These are phyloP conservation scores for Drosophila azteca DNA, from an alignment of 1,140 invertebrate genomes.

Conservation along the genomic window DNA sequence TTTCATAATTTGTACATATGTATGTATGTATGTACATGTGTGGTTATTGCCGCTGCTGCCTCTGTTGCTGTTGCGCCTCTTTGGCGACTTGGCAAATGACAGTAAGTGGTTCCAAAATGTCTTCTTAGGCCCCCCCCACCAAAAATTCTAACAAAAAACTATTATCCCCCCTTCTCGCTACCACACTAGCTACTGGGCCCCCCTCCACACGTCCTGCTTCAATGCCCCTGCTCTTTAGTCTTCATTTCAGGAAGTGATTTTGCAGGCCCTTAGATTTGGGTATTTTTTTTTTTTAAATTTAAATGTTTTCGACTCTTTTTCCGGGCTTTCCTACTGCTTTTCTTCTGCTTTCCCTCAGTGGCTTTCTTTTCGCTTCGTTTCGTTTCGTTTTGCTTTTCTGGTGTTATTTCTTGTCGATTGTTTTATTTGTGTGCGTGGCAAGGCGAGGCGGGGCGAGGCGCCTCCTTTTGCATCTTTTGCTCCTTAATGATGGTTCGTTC, in stretches of 20 bases:
- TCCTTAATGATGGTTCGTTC: conserved; percentile 38
- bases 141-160: conserved; percentile 47
- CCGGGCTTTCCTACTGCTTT: not conserved
- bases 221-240: conserved; percentile 1
- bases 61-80: conserved; percentile 22
- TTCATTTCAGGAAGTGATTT: conserved; percentile 44
- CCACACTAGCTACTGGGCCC: not conserved
- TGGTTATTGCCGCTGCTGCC: conserved; percentile 16
- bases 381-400: not conserved
- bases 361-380: not conserved
- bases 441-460: too few species aligned
- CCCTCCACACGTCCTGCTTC: not conserved
- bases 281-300: too few species aligned
- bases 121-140: conserved; percentile 23
- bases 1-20: too few species aligned
- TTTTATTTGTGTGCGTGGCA: conserved; percentile 51
- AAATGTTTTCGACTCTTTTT: too few species aligned
- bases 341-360: not conserved
- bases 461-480: conserved; percentile 23
- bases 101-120: conserved; percentile 53
- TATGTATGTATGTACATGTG: too few species aligned
- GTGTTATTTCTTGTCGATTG: conserved; percentile 41
- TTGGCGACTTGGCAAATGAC: conserved; percentile 52
- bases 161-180: conserved; percentile 13
- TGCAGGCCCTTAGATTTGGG: conserved; percentile 10